Conservation (phyloP, 1,140 invertebrate species). For the Hyposmocoma kahamanoa region DNA sequence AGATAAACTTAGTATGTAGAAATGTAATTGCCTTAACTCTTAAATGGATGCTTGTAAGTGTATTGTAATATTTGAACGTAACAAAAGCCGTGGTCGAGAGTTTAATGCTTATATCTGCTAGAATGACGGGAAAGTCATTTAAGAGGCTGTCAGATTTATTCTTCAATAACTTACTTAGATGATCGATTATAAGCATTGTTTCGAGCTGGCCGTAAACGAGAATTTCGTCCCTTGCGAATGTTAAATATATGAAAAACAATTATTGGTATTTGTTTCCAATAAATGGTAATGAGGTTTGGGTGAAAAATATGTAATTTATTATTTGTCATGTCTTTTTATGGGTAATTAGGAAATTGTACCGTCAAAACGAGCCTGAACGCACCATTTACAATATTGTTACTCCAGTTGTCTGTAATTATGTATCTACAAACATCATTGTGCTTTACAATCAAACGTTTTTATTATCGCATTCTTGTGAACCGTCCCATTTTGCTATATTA, state of each 20-base stretch:
- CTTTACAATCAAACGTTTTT: conserved; percentile 12
- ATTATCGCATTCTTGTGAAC: conserved; percentile 14
- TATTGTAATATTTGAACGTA: no score
- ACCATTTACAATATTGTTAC: conserved; percentile 33
- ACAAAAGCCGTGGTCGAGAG: no score
- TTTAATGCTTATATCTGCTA: no score
- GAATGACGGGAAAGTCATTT: background rate
- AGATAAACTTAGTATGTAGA: no score
- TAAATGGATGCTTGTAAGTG: no score
- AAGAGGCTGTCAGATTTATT: conserved; percentile 30
- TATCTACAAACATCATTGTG: conserved; percentile 13
- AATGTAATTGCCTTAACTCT: no score
- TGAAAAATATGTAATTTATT: conserved; percentile 49
- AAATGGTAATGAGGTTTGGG: conserved; percentile 33
- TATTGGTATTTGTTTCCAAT: conserved; percentile 42
- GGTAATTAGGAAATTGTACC: conserved; percentile 45
- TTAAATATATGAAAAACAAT: conserved; percentile 39
- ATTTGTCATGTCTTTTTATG: conserved; percentile 54
- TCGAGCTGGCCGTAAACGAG: conserved; percentile 7
- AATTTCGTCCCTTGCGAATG: conserved; percentile 19
- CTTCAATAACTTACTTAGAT: conserved; percentile 27
- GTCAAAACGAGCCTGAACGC: conserved; percentile 30
- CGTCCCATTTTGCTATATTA: background rate
- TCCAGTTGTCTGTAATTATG: conserved; percentile 20
- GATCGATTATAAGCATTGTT: conserved; percentile 33